Base-by-base conservation (phyloP, 2,113 vertebrate species). In the Heterotilapia buettikoferi region DNA sequence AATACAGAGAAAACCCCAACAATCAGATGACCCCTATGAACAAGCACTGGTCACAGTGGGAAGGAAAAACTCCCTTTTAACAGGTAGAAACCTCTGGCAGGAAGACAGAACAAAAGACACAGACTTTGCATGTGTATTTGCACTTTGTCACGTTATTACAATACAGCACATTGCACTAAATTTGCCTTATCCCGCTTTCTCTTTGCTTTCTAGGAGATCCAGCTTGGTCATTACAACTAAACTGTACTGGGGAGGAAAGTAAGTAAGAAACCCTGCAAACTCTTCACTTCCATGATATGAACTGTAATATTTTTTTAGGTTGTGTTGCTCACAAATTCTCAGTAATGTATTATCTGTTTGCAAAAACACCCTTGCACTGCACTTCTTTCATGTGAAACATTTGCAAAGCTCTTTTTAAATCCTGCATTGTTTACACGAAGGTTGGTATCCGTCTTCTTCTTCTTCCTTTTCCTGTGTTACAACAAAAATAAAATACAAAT, bases 161-260 rank as follows among this genome's bases (percentile, higher is more conserved):
- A 19, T 82, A 9, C 12, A 52, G 26, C 56, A 11, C 81, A 84
- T 68, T 73, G 73, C 50, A 56, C 63, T 82, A 36, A 85, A 10
- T 53, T 7, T 83, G 29, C 54, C 36, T 56, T 21, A 9, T 82
- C 45, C 19, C 6, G 24, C 56, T 84, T 10, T 56, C n/a, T 85
- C 6, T 85, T 3, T 85, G 6, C 78, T 8, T 80, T 45, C 80
- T 53, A 99, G 99, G 96, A 97, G 98, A 38, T 99, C 99, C 94
- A 99, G 98, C 90, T 94, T 99, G 93, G 98, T 99, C 93, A 99
- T 99, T 81, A 99, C 99, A 73, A 99, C 99, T 6, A 99, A 99
- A 93, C 97, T 99, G 52, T 99, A 98, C 96, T 99, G 99, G 98
- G 99, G 99, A 90, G 99, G 99, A 97, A 99, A 98, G 99, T 99